These are phyloP conservation scores for Molanna angustata DNA, from an alignment of 2,888 invertebrate species.

Conservation along the genomic window DNA sequence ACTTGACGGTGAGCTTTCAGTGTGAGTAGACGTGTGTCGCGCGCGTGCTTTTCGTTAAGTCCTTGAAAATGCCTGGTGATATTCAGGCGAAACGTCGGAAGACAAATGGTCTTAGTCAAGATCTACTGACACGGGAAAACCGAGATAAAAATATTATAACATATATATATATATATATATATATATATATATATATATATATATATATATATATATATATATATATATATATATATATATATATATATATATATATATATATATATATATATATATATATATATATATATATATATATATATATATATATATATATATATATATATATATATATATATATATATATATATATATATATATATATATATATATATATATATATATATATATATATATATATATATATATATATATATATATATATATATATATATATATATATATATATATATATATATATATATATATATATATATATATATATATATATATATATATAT, in stretches of 20 bases:
- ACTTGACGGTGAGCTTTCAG: no score
- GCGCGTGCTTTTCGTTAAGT: no score
- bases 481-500: not conserved
- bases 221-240: not conserved
- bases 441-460: not conserved
- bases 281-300: not conserved
- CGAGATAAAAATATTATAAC: no score
- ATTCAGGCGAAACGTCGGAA: no score
- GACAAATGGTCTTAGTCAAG: no score
- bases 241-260: not conserved
- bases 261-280: not conserved
- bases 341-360: not conserved
- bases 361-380: not conserved
- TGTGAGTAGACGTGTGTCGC: no score
- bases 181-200: not conserved
- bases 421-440: not conserved
- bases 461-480: not conserved
- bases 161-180: not conserved
- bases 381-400: not conserved
- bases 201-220: not conserved
- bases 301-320: not conserved
- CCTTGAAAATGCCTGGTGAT: no score
- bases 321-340: not conserved
- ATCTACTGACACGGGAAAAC: no score
- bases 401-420: not conserved